Conservation (phyloP, 2,113 vertebrate species). For the Pholis gunnellus region DNA sequence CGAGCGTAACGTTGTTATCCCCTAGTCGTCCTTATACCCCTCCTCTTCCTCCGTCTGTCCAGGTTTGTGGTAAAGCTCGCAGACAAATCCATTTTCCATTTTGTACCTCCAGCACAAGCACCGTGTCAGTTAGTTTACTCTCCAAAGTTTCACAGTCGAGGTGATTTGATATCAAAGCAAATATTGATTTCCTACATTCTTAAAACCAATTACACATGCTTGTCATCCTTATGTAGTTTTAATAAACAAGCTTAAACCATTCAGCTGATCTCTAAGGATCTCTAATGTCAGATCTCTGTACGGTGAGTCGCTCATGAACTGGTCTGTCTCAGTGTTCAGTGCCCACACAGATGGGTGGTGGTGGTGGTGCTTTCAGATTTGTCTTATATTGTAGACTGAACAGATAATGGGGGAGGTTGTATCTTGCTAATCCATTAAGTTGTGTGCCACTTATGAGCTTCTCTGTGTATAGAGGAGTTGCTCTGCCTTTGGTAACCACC, state of each 20-base stretch:
- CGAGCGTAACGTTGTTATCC: background rate
- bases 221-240: background rate
- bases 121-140: background rate
- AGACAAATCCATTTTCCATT: background rate
- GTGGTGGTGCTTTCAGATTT: background rate
- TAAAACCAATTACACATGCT: background rate
- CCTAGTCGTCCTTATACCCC: background rate
- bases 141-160: background rate
- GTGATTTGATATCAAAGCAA: background rate
- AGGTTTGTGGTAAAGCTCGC: background rate
- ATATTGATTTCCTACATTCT: background rate
- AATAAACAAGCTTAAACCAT: background rate
- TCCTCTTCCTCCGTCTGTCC: slow-evolving; percentile 2
- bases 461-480: slow-evolving; percentile 23
- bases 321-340: slow-evolving; percentile 2
- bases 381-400: slow-evolving; percentile 4
- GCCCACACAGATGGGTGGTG: background rate
- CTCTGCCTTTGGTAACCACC: slow-evolving; percentile 4
- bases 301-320: background rate
- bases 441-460: slow-evolving; percentile 30
- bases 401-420: slow-evolving; percentile 7
- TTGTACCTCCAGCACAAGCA: background rate
- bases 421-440: slow-evolving; percentile 48
- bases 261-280: slow-evolving; percentile 1
- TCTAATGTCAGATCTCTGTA: background rate